Percentiles rank a stretch among this genome's conserved stretches.
phyloP scores from a whole-genome alignment of 2,888 invertebrate genomes.

The Melinaea marsaeus region DNA sequence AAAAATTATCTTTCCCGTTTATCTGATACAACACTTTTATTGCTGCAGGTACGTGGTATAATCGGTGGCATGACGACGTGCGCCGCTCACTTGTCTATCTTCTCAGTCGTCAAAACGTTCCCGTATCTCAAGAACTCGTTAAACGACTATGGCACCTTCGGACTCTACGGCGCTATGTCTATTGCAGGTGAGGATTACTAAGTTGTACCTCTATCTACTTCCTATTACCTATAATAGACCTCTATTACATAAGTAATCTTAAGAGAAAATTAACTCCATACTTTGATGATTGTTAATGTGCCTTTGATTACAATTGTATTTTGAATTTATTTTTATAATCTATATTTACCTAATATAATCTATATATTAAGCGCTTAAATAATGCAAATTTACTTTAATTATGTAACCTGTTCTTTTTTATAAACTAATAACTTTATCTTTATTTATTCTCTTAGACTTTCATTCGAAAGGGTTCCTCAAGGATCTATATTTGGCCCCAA shows the following conservation, averaged over 20 bases:
- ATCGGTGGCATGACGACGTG: constrained; percentile 83
- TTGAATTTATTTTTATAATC: neutral
- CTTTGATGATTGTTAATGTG: no score
- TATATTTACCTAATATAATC: neutral
- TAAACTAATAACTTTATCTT: no score
- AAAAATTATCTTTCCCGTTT: neutral
- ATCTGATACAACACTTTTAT: neutral
- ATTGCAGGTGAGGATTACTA: constrained; percentile 62
- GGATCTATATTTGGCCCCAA: neutral
- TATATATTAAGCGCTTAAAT: no score
- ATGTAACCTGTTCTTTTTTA: neutral
- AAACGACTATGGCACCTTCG: constrained; percentile 79
- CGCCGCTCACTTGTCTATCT: constrained; percentile 80
- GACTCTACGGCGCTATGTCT: constrained; percentile 80
- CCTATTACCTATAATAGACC: neutral
- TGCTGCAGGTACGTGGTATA: constrained; percentile 78
- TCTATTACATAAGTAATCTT: constrained; percentile 6
- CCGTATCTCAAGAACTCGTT: constrained; percentile 71
- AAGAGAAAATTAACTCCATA: no score
- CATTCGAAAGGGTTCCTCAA: neutral
- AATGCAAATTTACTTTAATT: no score
- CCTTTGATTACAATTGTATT: neutral
- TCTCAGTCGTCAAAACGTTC: constrained; percentile 83
- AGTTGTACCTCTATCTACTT: neutral
- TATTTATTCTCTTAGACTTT: neutral